phyloP scores from a whole-genome alignment of 2,797 vertebrate genomes.

The Eospalax fontanierii region DNA sequence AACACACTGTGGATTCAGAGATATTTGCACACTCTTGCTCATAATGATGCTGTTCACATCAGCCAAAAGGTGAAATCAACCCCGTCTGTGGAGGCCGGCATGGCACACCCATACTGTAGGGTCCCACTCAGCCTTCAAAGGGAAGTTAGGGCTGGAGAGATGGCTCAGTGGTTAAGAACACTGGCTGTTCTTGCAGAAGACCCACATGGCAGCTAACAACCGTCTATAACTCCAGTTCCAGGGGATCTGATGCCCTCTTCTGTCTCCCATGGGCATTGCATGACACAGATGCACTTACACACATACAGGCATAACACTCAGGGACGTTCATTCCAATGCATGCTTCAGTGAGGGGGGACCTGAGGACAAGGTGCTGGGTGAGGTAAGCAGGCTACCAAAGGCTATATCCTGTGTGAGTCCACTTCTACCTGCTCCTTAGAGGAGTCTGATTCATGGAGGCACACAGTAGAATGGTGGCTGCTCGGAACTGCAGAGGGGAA shows the following conservation, averaged over 20 bases:
- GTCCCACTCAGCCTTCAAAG: neutral
- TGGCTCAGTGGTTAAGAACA: too few relatives aligned
- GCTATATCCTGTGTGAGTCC: fast-evolving
- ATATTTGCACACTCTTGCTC: fast-evolving
- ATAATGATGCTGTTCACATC: fast-evolving
- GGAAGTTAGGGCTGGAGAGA: neutral
- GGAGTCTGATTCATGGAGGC: fast-evolving
- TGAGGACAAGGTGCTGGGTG: fast-evolving
- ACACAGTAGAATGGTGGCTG: neutral
- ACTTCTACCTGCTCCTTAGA: fast-evolving
- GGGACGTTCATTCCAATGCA: too few relatives aligned
- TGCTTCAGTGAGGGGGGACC: fast-evolving
- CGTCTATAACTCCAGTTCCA: too few relatives aligned
- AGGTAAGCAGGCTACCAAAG: fast-evolving
- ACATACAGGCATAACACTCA: too few relatives aligned
- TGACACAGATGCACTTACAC: too few relatives aligned
- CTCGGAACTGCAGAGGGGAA: neutral
- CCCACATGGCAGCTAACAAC: too few relatives aligned
- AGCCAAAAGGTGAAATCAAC: fast-evolving
- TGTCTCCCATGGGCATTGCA: too few relatives aligned
- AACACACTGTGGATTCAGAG: fast-evolving
- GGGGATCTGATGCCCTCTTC: too few relatives aligned
- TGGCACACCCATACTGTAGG: fast-evolving
- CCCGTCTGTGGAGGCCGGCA: fast-evolving
- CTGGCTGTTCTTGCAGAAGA: too few relatives aligned